These are phyloP conservation scores for Lepidocolaptes lacrymiger DNA, from an alignment of 2,797 vertebrate species.

Conservation along the genomic window DNA sequence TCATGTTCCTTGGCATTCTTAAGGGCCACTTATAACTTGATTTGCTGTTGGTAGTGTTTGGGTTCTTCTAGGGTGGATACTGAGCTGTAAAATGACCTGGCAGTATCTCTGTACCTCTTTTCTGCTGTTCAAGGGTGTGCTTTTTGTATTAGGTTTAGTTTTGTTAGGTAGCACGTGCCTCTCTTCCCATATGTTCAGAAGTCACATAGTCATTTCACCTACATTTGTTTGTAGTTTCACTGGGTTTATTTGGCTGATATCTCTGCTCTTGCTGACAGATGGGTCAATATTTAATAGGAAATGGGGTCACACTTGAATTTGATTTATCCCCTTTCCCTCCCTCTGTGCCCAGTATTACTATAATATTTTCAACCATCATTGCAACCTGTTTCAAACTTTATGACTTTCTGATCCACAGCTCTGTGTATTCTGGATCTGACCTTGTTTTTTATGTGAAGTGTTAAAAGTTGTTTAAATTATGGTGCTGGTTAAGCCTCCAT, in stretches of 20 bases:
- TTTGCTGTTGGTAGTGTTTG: background rate
- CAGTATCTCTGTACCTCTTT: background rate
- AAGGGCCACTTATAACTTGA: background rate
- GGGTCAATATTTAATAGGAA: background rate
- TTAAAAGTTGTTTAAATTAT: background rate
- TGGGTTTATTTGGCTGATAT: background rate
- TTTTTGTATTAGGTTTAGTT: background rate
- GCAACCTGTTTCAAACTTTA: background rate
- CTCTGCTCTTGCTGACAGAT: background rate
- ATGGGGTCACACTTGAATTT: background rate
- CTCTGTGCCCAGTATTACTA: background rate
- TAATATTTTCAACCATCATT: background rate
- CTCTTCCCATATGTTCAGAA: background rate
- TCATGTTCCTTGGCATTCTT: background rate
- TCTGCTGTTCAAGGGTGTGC: background rate
- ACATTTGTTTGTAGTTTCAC: background rate
- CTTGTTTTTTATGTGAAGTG: background rate
- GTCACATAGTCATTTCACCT: background rate
- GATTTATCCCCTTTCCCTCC: background rate
- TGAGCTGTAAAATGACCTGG: background rate
- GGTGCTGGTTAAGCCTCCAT: background rate
- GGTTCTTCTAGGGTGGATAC: background rate
- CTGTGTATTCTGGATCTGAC: background rate
- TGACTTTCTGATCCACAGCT: background rate
- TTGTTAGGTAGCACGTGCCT: background rate